Evolutionary conservation across 2,797 vertebrate genomes (phyloP), one percentile per base, ranked within the genome.

Genomic region (Sebastes aleutianus): DNA sequence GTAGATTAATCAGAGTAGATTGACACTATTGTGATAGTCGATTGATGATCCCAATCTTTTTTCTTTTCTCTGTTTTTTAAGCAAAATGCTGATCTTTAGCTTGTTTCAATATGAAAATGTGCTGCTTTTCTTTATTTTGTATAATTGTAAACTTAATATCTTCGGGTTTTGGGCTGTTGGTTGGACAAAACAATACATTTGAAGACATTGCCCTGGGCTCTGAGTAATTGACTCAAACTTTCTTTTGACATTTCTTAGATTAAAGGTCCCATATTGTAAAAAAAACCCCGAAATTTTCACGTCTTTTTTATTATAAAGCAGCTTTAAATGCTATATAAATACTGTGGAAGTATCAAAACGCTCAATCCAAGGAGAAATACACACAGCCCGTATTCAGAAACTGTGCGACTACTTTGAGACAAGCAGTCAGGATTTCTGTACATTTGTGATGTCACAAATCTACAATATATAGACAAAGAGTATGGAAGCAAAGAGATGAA

Each of bases 291-390:
- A 4, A 4, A 26, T 26, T 3, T 26, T 26, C 24, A 26, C 3
- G 24, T 26, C 24, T 26, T 26, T 26, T 47, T 47, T 47, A 47
- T 47, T 47, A 18, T 18, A 47, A 47, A 47, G 7, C 7, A 47
- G 1, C 43, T 47, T 47, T 47, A 47, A 47, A 47, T 47, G 16
- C 43, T 47, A 47, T 47, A 18, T 18, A 47, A 47, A 47, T 47
- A 18, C 43, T 47, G 39, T 43, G 14, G 39, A 43, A 47, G 16
- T 47, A 47, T 47, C 0, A 0, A 36, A 16, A 18, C 3, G 0
- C 43, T 18, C 43, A 18, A 47, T 18, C 43, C 43, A 47, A 0
- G 43, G 0, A 47, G 16, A 47, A 47, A 47, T 47, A 47, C 43
- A 8, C 16, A 18, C 43, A 47, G 7, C 6, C 43, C 1, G 16